Conservation (phyloP, 2,113 vertebrate genomes). For the Heliornis fulica region DNA sequence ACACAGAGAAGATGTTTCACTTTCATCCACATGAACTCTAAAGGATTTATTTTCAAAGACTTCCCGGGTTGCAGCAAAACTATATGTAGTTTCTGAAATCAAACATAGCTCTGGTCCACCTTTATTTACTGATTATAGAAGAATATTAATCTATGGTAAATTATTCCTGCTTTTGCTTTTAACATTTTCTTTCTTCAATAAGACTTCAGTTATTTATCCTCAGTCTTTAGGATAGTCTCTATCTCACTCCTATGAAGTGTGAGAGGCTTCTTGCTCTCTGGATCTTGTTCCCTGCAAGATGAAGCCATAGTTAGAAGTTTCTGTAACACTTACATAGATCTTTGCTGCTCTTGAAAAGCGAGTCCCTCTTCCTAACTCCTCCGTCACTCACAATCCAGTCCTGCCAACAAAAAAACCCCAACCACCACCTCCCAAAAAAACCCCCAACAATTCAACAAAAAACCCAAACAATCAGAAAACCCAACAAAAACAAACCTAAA, state of each 20-base stretch:
- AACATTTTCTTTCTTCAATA: fast-evolving
- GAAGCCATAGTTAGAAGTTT: not conserved
- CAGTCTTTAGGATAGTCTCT: too few species aligned
- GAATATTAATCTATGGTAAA: not conserved
- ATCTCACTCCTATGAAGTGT: too few species aligned
- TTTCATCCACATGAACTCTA: not conserved
- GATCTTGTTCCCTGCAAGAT: not conserved
- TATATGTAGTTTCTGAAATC: not conserved
- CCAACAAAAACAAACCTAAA: too few species aligned
- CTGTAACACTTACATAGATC: not conserved
- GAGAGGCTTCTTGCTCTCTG: not conserved
- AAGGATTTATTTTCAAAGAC: not conserved
- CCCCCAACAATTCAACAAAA: too few species aligned
- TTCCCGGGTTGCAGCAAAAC: not conserved
- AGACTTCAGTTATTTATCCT: not conserved
- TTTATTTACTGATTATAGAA: not conserved
- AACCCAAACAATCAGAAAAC: too few species aligned
- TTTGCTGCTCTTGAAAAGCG: not conserved
- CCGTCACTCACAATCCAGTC: not conserved
- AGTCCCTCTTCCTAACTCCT: not conserved
- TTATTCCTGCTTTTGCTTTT: not conserved
- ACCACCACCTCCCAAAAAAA: too few species aligned
- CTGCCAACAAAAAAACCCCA: not conserved
- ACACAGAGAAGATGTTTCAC: not conserved
- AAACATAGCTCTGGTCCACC: not conserved